These are phyloP conservation scores for Smutsia temminckii DNA, from an alignment of 2,797 vertebrate species.

Conservation along the genomic window DNA sequence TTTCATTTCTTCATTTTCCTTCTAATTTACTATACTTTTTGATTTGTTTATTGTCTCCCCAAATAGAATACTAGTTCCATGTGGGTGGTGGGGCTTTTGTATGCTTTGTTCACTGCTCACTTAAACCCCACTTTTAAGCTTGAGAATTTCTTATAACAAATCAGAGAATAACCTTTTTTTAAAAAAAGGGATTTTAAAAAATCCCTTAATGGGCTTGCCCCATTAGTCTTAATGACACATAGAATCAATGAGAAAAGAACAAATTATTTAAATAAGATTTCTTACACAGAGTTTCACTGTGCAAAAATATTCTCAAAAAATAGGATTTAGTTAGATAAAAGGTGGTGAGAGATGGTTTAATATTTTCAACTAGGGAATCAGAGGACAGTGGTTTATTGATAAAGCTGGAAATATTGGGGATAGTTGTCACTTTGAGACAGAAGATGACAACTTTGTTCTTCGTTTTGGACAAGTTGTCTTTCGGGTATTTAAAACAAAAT, in stretches of 20 bases:
- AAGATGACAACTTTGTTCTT: not conserved
- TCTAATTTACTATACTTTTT: not conserved
- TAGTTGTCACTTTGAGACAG: not conserved
- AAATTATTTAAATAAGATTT: not conserved
- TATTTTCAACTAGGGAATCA: not conserved
- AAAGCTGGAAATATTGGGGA: not conserved
- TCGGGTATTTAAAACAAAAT: conserved; percentile 40
- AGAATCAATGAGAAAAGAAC: not conserved
- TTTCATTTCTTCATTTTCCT: not conserved
- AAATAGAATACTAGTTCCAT: not conserved
- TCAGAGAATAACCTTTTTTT: too few relatives aligned
- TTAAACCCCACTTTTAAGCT: too few relatives aligned
- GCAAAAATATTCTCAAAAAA: not conserved
- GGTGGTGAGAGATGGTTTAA: not conserved
- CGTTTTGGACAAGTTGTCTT: not conserved
- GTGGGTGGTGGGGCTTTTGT: not conserved
- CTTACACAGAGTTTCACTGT: not conserved
- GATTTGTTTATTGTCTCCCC: not conserved
- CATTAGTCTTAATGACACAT: not conserved
- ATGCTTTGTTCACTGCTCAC: not conserved
- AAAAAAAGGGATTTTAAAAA: not conserved
- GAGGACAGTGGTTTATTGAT: not conserved
- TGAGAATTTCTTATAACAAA: not conserved
- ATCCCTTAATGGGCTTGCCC: not conserved
- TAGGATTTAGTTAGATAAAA: not conserved